Evolutionary conservation across 2,113 vertebrate species (phyloP), one percentile per base, ranked within the genome.

Genomic region (Pavo muticus): DNA sequence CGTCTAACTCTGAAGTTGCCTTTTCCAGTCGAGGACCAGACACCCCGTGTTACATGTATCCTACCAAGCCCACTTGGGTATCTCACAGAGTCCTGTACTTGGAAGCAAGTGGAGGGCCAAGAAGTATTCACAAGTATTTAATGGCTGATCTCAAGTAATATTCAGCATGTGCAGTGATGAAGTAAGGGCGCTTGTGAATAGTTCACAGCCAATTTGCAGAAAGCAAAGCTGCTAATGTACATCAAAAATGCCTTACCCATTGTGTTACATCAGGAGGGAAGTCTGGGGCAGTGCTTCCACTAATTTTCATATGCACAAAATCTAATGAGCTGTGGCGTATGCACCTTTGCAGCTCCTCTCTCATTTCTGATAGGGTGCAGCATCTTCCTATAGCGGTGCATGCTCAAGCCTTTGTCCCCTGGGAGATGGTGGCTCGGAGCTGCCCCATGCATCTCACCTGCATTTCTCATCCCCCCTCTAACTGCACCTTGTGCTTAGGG

Each of bases 11-110:
- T 32, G 35, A 72, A 65, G 52, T 45, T 78, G 73, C 90, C 69
- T 91, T 92, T 95, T 89, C 40, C 78, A 93, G 73, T 65, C 68
- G 59, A 79, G 74, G 60, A 68, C 45, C 15, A 87, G 40, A 40
- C 24, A 48, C 7, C 9, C 30, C 1, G 14, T 73, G 30, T 85
- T 68, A 83, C 64, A 87, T 60, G 20, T 0, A 8, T 60, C 12
- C 82, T 42, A 56, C 48, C 70, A 78, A 59, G 59, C 65, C 74
- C 50, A 23, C 48, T 61, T 2, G 20, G n/a, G 67, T 70, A 20
- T 79, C 61, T 70, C 23, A 39, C 2, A 39, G 71, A 82, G 6
- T 54, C 44, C 40, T 23, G 79, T 45, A 64, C 61, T 32, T 73
- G 67, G 48, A 54, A 84, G 57, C 24, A 14, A 45, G 67, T 82